These are phyloP conservation scores for Acanthisitta chloris DNA, from an alignment of 2,113 vertebrate genomes.

Conservation along the genomic window DNA sequence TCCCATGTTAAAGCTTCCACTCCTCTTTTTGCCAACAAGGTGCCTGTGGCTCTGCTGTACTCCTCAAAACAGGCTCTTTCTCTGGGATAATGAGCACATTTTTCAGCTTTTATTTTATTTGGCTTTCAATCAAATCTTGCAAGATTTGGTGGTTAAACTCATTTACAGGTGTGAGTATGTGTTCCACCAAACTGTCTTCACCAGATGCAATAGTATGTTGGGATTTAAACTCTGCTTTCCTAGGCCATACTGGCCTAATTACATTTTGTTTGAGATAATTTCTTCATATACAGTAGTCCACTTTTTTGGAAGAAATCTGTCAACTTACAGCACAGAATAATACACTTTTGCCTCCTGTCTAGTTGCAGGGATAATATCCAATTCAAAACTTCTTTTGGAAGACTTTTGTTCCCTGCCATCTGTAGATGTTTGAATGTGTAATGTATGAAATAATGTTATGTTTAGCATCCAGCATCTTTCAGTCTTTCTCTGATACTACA, in stretches of 20 bases:
- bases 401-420: not conserved
- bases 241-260: not conserved
- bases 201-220: not conserved
- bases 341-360: not conserved
- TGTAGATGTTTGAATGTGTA: not conserved
- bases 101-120: not conserved
- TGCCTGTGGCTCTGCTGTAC: not conserved
- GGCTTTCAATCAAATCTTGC: not conserved
- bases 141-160: not conserved
- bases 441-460: not conserved
- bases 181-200: not conserved
- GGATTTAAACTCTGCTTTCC: slow-evolving; percentile 18
- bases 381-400: not conserved
- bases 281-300: not conserved
- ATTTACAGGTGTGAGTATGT: not conserved
- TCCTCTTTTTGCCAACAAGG: not conserved
- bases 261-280: not conserved
- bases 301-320: not conserved
- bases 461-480: not conserved
- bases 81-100: not conserved
- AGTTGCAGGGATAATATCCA: not conserved
- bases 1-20: not conserved
- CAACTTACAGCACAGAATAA: not conserved
- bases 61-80: not conserved
- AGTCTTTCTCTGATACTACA: not conserved